These are phyloP conservation scores for Allolobophora icterica DNA, from an alignment of 2,888 invertebrate species.

Conservation along the genomic window DNA sequence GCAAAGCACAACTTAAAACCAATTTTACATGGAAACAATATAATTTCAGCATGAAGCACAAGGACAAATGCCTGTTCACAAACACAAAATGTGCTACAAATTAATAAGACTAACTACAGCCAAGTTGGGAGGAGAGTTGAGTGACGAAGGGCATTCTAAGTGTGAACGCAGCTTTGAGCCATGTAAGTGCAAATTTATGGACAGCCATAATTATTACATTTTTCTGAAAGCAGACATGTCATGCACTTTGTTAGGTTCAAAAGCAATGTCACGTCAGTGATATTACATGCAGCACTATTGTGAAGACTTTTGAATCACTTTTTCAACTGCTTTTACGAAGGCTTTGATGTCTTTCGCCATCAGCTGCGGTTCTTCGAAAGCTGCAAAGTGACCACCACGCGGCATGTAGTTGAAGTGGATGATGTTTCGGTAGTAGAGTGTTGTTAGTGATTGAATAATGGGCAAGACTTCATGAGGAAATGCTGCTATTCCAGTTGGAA, in stretches of 20 bases:
- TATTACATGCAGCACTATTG: neutral
- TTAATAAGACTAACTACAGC: neutral
- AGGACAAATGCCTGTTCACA: neutral
- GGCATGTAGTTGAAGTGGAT: constrained; percentile 47
- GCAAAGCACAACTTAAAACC: neutral
- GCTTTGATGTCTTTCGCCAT: constrained; percentile 76
- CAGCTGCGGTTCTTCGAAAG: constrained; percentile 78
- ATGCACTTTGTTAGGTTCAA: neutral
- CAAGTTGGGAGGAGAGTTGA: no score
- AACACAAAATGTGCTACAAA: neutral
- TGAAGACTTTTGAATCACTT: neutral
- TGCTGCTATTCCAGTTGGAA: constrained; percentile 78
- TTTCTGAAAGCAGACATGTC: neutral
- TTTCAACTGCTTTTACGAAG: constrained; percentile 59
- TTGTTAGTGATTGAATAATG: constrained; percentile 62
- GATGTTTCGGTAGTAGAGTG: constrained; percentile 53
- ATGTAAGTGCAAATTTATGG: neutral
- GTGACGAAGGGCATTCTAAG: no score
- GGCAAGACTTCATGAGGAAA: constrained; percentile 75
- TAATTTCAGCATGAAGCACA: neutral
- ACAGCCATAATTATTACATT: neutral
- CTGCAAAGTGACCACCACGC: constrained; percentile 80
- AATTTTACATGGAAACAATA: neutral
- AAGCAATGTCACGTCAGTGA: neutral
- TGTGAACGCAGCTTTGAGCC: neutral